Conservation (phyloP, 2,888 invertebrate species). For the Lasioglossum morio region DNA sequence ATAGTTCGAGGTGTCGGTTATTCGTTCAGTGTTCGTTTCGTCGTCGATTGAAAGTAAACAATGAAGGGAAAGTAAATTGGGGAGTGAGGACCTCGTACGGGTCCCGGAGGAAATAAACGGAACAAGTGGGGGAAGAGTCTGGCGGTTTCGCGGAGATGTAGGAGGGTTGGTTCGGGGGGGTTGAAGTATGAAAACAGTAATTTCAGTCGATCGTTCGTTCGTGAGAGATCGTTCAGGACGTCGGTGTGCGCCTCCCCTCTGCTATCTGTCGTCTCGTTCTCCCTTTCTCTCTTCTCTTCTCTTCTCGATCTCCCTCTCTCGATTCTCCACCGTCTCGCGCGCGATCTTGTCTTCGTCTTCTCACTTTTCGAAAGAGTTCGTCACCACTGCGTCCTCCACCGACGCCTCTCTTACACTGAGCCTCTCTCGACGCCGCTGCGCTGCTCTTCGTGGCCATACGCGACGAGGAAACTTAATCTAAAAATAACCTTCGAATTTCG, state of each 20-base stretch:
- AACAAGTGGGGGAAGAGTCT: not conserved
- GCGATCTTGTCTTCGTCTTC: conserved; percentile 40
- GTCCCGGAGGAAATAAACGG: conserved; percentile 23
- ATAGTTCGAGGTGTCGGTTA: conserved; percentile 72
- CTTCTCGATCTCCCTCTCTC: conserved; percentile 34
- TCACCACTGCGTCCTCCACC: conserved; percentile 79
- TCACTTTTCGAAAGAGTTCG: conserved; percentile 66
- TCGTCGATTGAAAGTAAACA: conserved; percentile 56
- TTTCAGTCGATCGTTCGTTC: conserved; percentile 80
- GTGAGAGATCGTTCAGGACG: conserved; percentile 72
- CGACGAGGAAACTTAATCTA: conserved; percentile 73
- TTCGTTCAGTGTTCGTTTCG: conserved; percentile 74
- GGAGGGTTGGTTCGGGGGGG: not conserved
- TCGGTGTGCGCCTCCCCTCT: conserved; percentile 69
- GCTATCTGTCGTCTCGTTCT: conserved; percentile 16
- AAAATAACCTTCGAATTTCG: conserved; percentile 81
- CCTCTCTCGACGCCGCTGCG: conserved; percentile 62
- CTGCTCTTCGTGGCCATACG: conserved; percentile 74
- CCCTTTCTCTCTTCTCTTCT: conserved; percentile 28
- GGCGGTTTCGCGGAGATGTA: conserved; percentile 13
- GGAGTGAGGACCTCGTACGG: not conserved
- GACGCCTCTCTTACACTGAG: conserved; percentile 82
- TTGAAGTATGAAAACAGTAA: conserved; percentile 43
- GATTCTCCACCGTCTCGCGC: conserved; percentile 41
- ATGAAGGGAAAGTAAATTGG: not conserved